These are phyloP conservation scores for Scomber colias DNA, from an alignment of 2,113 vertebrate species.

Conservation along the genomic window DNA sequence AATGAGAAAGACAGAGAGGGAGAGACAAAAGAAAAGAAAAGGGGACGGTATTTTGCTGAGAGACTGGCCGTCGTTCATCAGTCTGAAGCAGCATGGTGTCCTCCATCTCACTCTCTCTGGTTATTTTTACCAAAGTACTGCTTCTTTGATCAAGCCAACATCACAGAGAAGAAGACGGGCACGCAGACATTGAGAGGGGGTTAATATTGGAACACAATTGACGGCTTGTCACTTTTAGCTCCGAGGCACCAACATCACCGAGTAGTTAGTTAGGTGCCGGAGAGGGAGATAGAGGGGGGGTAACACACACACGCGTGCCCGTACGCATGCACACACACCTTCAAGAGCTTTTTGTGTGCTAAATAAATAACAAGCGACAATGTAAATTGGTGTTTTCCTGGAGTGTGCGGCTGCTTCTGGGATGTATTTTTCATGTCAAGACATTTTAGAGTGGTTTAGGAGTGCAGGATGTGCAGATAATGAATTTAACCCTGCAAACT, in stretches of 20 bases:
- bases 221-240: conserved; percentile 84
- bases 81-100: conserved; percentile 79
- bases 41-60: conserved; percentile 56
- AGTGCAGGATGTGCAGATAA: conserved; percentile 57
- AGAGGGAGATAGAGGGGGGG: conserved; percentile 47
- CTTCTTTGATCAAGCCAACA: conserved; percentile 82
- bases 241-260: conserved; percentile 55
- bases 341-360: conserved; percentile 64
- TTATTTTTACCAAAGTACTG: conserved; percentile 81
- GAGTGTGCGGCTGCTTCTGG: conserved; percentile 69
- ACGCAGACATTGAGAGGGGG: conserved; percentile 66
- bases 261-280: conserved; percentile 74
- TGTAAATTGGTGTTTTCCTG: conserved; percentile 81
- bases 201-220: conserved; percentile 82
- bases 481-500: conserved; percentile 65
- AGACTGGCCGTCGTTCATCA: conserved; percentile 69
- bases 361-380: conserved; percentile 80
- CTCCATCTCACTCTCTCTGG: conserved; percentile 71
- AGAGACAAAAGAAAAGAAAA: conserved; percentile 55
- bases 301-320: conserved; percentile 36
- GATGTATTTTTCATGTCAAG: conserved; percentile 82
- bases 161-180: conserved; percentile 76
- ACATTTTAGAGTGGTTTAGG: conserved; percentile 77
- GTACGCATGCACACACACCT: conserved; percentile 52
- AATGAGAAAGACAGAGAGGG: conserved; percentile 57